Evolutionary conservation across 1,140 invertebrate genomes (phyloP).

Genomic region (Drosophila elegans): DNA sequence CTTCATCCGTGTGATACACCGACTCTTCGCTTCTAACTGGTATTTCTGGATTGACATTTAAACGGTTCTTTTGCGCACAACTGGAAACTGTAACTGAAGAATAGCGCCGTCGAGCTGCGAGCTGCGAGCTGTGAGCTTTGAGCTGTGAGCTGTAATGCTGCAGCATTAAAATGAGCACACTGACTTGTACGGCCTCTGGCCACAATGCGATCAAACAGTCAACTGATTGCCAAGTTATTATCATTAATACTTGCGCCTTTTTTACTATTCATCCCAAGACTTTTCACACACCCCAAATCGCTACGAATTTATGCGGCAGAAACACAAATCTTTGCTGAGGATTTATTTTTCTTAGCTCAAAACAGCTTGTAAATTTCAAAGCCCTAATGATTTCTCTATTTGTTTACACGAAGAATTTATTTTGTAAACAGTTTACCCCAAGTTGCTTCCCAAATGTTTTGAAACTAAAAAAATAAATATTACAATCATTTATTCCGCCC

Average conservation of each 20-base stretch:
- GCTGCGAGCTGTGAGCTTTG: conserved; percentile 10
- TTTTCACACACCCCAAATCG: conserved; percentile 35
- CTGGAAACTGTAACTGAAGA: conserved; percentile 70
- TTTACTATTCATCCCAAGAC: conserved; percentile 12
- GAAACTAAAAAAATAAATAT: too few species aligned
- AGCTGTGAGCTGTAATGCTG: conserved; percentile 1
- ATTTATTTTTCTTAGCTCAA: not conserved
- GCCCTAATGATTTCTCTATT: not conserved
- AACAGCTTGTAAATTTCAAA: not conserved
- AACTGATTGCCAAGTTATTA: conserved; percentile 67
- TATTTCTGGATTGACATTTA: conserved; percentile 84
- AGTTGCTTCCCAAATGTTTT: too few species aligned
- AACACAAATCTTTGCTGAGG: not conserved
- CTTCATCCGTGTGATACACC: conserved; percentile 48
- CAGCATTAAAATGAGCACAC: conserved; percentile 78
- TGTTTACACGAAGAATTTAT: too few species aligned
- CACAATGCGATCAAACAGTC: conserved; percentile 46
- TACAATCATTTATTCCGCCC: too few species aligned
- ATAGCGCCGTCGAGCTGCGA: conserved; percentile 42
- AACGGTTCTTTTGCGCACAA: conserved; percentile 83
- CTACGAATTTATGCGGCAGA: conserved; percentile 17
- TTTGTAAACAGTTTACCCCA: too few species aligned
- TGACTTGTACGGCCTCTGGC: conserved; percentile 72
- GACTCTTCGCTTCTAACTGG: conserved; percentile 78
- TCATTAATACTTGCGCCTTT: conserved; percentile 50